These are phyloP conservation scores for Melanotaenia boesemani DNA, from an alignment of 2,797 vertebrate species.

Conservation along the genomic window DNA sequence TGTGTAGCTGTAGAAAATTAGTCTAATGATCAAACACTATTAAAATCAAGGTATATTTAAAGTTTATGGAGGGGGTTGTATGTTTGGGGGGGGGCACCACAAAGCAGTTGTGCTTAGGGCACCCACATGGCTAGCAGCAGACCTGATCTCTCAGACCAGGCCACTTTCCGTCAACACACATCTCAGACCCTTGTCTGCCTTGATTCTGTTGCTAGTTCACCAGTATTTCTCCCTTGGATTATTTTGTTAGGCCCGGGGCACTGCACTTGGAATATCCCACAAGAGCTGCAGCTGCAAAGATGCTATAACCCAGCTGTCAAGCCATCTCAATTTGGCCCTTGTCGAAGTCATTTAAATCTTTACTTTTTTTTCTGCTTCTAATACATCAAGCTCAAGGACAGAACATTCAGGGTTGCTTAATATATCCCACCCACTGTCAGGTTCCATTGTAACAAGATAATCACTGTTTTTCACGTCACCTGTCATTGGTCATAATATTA, in stretches of 20 bases:
- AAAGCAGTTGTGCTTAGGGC: neutral
- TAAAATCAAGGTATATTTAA: no score
- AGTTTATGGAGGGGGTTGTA: no score
- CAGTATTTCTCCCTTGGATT: neutral
- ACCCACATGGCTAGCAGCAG: neutral
- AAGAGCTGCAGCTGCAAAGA: neutral
- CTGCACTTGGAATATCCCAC: neutral
- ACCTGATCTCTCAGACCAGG: neutral
- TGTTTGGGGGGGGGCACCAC: no score
- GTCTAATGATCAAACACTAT: no score
- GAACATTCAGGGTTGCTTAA: neutral
- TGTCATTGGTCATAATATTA: neutral
- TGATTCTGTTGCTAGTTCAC: neutral
- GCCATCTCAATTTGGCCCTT: neutral
- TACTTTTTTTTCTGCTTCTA: neutral
- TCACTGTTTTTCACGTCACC: neutral
- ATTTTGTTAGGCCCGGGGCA: neutral
- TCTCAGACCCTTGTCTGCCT: neutral
- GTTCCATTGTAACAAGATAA: neutral
- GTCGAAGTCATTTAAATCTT: neutral
- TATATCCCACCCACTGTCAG: neutral
- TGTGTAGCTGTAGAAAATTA: no score
- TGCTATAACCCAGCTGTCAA: neutral
- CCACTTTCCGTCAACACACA: neutral
- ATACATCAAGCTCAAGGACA: slow-evolving; percentile 2